phyloP scores from a whole-genome alignment of 2,888 invertebrate genomes.

The Hydrotaea cyrtoneurina region DNA sequence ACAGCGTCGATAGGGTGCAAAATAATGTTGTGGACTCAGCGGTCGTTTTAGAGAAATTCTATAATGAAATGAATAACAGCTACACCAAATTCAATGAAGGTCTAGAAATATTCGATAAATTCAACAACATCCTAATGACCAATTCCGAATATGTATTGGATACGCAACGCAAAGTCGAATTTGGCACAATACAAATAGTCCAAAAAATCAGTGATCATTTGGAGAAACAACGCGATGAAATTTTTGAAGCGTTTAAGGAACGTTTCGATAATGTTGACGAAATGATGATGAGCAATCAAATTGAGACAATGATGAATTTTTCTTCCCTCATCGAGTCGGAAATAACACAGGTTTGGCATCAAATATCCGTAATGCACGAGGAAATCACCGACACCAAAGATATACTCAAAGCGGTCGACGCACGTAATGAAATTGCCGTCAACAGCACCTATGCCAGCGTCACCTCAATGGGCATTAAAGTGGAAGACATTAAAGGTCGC shows the following conservation, averaged over 20 bases:
- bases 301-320: conserved; percentile 87
- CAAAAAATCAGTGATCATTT: conserved; percentile 88
- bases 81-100: conserved; percentile 83
- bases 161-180: conserved; percentile 91
- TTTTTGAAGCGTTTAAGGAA: conserved; percentile 85
- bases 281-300: conserved; percentile 87
- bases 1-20: conserved; percentile 82
- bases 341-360: conserved; percentile 93
- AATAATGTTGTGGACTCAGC: conserved; percentile 83
- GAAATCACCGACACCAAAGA: conserved; percentile 89
- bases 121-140: conserved; percentile 89
- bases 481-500: conserved; percentile 88
- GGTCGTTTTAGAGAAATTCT: conserved; percentile 83
- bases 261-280: conserved; percentile 87
- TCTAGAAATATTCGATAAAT: conserved; percentile 84
- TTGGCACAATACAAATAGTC: conserved; percentile 90
- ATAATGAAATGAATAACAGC: conserved; percentile 82
- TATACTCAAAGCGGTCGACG: conserved; percentile 87
- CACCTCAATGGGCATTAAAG: conserved; percentile 90
- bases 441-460: conserved; percentile 89
- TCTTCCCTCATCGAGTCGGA: conserved; percentile 89
- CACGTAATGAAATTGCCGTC: conserved; percentile 89
- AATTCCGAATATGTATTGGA: conserved; percentile 92
- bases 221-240: conserved; percentile 84
- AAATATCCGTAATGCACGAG: conserved; percentile 93